These are phyloP conservation scores for Trachelus troglodyta DNA, from an alignment of 2,888 invertebrate genomes.

Conservation along the genomic window DNA sequence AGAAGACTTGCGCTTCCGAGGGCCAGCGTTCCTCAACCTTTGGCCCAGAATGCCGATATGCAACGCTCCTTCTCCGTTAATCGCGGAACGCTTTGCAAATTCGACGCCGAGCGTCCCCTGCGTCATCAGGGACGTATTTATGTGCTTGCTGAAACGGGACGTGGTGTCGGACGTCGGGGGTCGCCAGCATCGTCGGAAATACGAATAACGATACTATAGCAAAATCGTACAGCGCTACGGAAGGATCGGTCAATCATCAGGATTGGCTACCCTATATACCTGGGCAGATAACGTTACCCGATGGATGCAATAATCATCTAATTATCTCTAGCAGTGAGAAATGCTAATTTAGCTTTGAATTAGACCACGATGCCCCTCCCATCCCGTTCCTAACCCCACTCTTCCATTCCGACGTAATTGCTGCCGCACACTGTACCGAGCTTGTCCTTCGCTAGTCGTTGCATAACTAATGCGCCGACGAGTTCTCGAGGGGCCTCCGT, in stretches of 20 bases:
- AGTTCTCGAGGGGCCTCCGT: constrained; percentile 20
- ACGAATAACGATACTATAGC: not conserved
- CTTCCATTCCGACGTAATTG: constrained; percentile 29
- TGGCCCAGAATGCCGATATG: constrained; percentile 62
- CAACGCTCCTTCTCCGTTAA: constrained; percentile 49
- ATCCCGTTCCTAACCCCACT: not conserved
- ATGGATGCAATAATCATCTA: constrained; percentile 4
- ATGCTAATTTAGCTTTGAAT: constrained; percentile 47
- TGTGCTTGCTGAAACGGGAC: not conserved
- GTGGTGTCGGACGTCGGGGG: not conserved
- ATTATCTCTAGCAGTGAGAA: constrained; percentile 40
- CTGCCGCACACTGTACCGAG: constrained; percentile 20
- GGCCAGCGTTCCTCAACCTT: constrained; percentile 64
- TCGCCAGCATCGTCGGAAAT: not conserved
- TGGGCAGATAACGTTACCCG: not conserved
- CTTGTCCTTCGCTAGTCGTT: constrained; percentile 34
- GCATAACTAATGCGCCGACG: constrained; percentile 33
- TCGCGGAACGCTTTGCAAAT: constrained; percentile 46
- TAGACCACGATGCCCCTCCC: constrained; percentile 34
- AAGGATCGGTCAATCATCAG: not conserved
- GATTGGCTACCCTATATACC: not conserved
- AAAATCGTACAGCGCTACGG: not conserved
- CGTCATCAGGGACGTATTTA: not conserved
- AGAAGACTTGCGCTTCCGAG: constrained; percentile 30
- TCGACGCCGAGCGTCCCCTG: constrained; percentile 31